Percentiles rank a stretch among this genome's conserved stretches.
Conservation (phyloP, 2,888 invertebrate genomes). For the Coecobrya sp. region DNA sequence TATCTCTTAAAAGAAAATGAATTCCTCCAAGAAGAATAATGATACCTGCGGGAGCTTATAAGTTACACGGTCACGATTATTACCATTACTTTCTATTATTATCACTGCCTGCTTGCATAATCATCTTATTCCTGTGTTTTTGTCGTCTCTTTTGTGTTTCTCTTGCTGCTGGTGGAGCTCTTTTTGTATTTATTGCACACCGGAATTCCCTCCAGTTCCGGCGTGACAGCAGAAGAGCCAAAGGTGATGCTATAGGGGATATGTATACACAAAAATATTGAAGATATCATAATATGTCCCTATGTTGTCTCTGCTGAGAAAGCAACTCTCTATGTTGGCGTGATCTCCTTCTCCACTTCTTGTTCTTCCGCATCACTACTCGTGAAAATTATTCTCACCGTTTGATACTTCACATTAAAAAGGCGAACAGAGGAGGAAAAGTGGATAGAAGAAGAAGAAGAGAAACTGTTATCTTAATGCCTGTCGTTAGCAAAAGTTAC, state of each 20-base stretch:
- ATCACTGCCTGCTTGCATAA: constrained; percentile 28
- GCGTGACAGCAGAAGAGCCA: constrained; percentile 1
- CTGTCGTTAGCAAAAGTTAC: constrained; percentile 77
- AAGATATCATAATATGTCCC: background rate
- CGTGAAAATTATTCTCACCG: constrained; percentile 68
- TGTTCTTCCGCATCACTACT: constrained; percentile 52
- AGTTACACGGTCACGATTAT: constrained; percentile 21
- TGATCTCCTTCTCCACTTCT: background rate
- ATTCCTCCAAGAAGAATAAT: background rate
- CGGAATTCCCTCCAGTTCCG: background rate
- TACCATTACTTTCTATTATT: constrained; percentile 22
- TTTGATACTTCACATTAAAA: constrained; percentile 57
- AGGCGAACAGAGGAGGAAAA: constrained; percentile 25
- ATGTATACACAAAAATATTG: background rate
- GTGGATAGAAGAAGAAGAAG: constrained; percentile 6
- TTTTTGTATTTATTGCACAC: background rate
- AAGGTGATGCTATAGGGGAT: background rate
- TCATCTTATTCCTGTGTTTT: constrained; percentile 27
- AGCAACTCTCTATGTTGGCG: constrained; percentile 51
- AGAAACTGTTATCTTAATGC: constrained; percentile 77
- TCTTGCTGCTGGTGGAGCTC: background rate
- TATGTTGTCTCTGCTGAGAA: constrained; percentile 27
- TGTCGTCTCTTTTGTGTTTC: background rate
- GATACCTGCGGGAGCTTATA: constrained; percentile 24
- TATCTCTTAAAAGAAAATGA: background rate